Evolutionary conservation across 1,140 invertebrate species (phyloP).

Genomic region (Tetranychus urticae): DNA sequence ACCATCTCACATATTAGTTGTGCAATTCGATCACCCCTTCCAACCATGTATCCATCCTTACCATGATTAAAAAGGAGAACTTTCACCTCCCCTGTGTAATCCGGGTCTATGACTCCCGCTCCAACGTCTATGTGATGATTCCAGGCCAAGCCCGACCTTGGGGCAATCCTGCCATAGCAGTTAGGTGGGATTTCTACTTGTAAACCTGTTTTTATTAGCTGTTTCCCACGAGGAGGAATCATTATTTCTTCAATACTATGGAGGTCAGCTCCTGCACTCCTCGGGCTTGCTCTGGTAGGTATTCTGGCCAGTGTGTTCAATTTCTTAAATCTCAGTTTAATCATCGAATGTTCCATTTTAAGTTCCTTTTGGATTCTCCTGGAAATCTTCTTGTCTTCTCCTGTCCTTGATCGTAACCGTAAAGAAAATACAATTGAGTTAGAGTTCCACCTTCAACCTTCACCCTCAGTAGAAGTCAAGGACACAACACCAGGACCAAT

Average conservation of each 20-base stretch:
- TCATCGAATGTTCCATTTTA: no score
- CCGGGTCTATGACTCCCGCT: slow-evolving; percentile 70
- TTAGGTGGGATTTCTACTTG: slow-evolving; percentile 39
- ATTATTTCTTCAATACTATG: slow-evolving; percentile 57
- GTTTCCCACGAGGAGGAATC: slow-evolving; percentile 60
- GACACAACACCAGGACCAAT: no score
- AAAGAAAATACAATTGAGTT: no score
- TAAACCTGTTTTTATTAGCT: slow-evolving; percentile 69
- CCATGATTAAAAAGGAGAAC: slow-evolving; percentile 84
- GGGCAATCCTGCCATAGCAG: slow-evolving; percentile 84
- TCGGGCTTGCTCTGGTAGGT: slow-evolving; percentile 53
- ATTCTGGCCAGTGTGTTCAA: slow-evolving; percentile 41
- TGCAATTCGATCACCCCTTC: slow-evolving; percentile 72
- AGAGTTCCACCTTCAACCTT: no score
- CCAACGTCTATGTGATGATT: slow-evolving; percentile 94
- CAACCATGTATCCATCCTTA: slow-evolving; percentile 42
- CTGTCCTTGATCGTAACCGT: no score
- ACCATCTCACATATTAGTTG: slow-evolving; percentile 90
- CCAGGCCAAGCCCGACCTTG: slow-evolving; percentile 75
- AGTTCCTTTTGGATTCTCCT: no score
- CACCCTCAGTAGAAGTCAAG: no score
- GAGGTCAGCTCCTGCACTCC: slow-evolving; percentile 64
- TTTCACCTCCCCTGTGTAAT: slow-evolving; percentile 78
- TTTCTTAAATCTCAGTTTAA: no score
- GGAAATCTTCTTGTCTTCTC: no score